Evolutionary conservation across 2,113 vertebrate species (phyloP), one percentile per base, ranked within the genome.

Genomic region (Pseudois nayaur): DNA sequence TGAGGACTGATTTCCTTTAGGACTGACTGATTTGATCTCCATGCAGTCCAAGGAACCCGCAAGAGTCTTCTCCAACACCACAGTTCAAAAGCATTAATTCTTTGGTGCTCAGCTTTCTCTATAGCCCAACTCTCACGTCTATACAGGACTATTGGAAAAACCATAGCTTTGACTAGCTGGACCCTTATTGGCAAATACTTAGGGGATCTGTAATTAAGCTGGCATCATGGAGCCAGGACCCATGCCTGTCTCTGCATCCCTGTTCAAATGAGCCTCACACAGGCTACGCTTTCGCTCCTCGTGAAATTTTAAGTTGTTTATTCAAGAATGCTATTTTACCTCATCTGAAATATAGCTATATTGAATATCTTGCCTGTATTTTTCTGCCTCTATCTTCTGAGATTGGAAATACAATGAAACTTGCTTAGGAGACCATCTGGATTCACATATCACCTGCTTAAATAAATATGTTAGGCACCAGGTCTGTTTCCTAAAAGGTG

Each of bases 381-480:
- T 81, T 95, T 36, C 74, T 85, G 17, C 19, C 45, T 16, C 15
- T 74, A 9, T 83, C 71, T 97, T 43, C 57, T 89, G 57, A 92
- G 23, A 92, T 27, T 87, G 25, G 25, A 91, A 92, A 87, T 76
- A 83, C n/a, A 76, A 81, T 85, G 84, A 87, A 97, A 92, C 21
- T 64, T 97, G 13, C 50, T 64, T 81, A 83, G 48, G 84, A 78
- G 50, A 50, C 45, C 16, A 87, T 67, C 50, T 98, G 57, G 57
- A 86, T 87, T 91, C 52, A 59, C 14, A 94, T 87, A 91, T 60
- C 89, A 93, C 60, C 89, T 93, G 60, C 94, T 54, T 96, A 59
- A 93, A 89, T 29, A 71, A 74, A 90, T 50, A 92, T 90, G 16
- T 84, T 48, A 89, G 71, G 81, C 33, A 36, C 29, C 40, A 23